Conservation (phyloP, 2,888 invertebrate genomes). For the Drymonia ruficornis region DNA sequence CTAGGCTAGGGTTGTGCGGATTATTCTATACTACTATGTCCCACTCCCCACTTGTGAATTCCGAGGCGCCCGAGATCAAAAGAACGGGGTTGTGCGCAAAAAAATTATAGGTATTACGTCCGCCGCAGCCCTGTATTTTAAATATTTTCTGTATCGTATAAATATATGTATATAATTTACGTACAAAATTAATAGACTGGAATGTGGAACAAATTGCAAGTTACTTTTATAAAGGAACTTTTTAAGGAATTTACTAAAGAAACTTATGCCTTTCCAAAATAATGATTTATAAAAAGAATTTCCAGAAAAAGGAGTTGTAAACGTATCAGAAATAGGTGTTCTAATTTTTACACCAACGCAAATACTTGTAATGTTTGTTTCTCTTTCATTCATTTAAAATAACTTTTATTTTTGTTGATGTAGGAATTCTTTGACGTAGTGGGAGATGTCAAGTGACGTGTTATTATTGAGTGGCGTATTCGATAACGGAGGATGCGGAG, state of each 20-base stretch:
- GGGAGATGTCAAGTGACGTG: not conserved
- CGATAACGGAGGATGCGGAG: too few species aligned
- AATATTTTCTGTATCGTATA: too few species aligned
- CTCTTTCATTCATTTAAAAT: slow-evolving; percentile 1
- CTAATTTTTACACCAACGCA: not conserved
- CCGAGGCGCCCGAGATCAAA: not conserved
- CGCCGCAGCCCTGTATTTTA: too few species aligned
- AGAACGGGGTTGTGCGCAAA: not conserved
- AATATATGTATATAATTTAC: too few species aligned
- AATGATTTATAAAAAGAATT: too few species aligned
- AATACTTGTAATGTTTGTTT: not conserved
- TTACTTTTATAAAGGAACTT: too few species aligned
- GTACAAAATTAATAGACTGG: too few species aligned
- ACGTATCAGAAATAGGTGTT: too few species aligned
- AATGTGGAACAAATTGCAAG: too few species aligned
- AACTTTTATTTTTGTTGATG: slow-evolving; percentile 1
- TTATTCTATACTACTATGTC: not conserved
- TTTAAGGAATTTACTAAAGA: too few species aligned
- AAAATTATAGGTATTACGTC: not conserved
- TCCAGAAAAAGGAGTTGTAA: too few species aligned
- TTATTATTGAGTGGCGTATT: not conserved
- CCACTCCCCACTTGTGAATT: not conserved
- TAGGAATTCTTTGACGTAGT: not conserved
- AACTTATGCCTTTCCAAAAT: too few species aligned
- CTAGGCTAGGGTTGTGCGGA: not conserved